phyloP scores from a whole-genome alignment of 2,888 invertebrate genomes.

The Rhagium mordax region DNA sequence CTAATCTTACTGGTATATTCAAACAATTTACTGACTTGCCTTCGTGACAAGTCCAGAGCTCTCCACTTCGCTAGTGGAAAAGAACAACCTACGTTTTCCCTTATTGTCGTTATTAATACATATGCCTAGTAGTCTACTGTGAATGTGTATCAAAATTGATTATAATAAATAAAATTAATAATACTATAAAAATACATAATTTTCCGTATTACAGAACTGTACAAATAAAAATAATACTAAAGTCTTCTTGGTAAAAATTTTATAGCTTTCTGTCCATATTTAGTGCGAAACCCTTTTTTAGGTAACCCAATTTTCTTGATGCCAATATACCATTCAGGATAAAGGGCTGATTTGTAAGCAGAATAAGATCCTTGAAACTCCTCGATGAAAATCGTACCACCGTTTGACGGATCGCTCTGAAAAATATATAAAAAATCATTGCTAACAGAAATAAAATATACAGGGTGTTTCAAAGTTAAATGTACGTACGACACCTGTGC shows the following conservation, averaged over 20 bases:
- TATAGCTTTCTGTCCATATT: slow-evolving; percentile 72
- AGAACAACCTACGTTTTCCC: no score
- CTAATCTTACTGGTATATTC: no score
- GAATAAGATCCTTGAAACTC: slow-evolving; percentile 71
- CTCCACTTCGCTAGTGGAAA: no score
- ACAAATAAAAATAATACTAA: neutral
- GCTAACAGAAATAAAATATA: slow-evolving; percentile 31
- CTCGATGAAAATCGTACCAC: slow-evolving; percentile 72
- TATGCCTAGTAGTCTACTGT: no score
- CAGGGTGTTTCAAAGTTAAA: no score
- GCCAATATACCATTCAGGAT: slow-evolving; percentile 72
- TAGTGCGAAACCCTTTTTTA: slow-evolving; percentile 72
- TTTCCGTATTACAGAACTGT: no score
- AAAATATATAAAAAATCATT: no score
- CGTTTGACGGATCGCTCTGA: slow-evolving; percentile 65
- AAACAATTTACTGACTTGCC: no score
- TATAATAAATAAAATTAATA: slow-evolving; percentile 7
- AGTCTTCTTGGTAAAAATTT: slow-evolving; percentile 70
- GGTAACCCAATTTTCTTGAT: slow-evolving; percentile 73
- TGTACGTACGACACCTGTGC: no score
- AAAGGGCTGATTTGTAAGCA: slow-evolving; percentile 69
- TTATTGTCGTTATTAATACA: no score
- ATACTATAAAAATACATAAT: slow-evolving; percentile 6
- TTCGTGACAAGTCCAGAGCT: no score
- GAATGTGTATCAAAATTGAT: no score